Conservation (phyloP, 1,140 invertebrate genomes). For the Saccostrea echinata region DNA sequence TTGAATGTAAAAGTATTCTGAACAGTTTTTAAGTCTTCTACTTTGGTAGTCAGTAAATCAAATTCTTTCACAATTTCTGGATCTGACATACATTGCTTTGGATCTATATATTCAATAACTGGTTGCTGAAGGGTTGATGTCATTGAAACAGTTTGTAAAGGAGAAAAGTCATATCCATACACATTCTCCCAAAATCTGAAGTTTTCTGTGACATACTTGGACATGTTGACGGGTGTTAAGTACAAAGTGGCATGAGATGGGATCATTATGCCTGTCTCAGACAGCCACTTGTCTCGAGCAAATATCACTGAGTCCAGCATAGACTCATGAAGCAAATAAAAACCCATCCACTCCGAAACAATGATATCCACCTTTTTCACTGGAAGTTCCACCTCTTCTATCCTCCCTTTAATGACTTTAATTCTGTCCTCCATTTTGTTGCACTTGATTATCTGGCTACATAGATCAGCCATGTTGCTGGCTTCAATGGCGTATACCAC, state of each 20-base stretch:
- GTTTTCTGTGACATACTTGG: conserved; percentile 67
- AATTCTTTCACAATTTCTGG: conserved; percentile 66
- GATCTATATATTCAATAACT: conserved; percentile 62
- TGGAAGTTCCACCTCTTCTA: conserved; percentile 73
- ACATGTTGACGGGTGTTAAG: conserved; percentile 71
- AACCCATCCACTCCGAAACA: conserved; percentile 81
- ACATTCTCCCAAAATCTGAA: conserved; percentile 75
- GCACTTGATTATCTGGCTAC: conserved; percentile 68
- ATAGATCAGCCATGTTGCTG: conserved; percentile 68
- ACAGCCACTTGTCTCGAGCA: conserved; percentile 76
- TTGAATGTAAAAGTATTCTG: conserved; percentile 63
- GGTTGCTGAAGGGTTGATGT: conserved; percentile 67
- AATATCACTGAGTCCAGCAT: conserved; percentile 80
- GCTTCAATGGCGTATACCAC: conserved; percentile 78
- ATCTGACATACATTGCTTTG: conserved; percentile 63
- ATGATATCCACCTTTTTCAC: conserved; percentile 77
- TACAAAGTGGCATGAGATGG: conserved; percentile 72
- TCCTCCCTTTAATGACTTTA: conserved; percentile 75
- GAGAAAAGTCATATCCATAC: conserved; percentile 76
- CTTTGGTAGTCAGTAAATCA: conserved; percentile 70
- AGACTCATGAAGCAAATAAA: conserved; percentile 79
- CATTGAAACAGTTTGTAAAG: conserved; percentile 62
- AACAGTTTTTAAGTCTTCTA: conserved; percentile 68
- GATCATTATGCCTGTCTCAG: conserved; percentile 70
- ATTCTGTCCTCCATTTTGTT: conserved; percentile 76